Conservation (phyloP, 2,888 invertebrate species). For the Sarcophaga subvicina region DNA sequence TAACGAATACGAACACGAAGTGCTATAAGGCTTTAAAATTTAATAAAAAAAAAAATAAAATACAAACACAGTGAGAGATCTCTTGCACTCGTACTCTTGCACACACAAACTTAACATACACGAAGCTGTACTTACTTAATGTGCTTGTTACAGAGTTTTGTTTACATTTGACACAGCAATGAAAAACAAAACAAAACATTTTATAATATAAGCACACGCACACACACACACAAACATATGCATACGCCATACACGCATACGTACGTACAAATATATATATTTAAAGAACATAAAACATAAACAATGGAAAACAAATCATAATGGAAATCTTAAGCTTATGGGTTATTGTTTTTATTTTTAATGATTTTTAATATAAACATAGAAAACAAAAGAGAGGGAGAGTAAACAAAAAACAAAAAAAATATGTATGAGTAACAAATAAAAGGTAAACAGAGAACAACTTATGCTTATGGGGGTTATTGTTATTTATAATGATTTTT, state of each 20-base stretch:
- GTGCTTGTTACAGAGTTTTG: too few species aligned
- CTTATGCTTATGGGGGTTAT: background rate
- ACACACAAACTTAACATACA: too few species aligned
- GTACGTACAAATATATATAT: background rate
- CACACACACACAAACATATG: background rate
- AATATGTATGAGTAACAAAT: background rate
- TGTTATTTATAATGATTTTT: background rate
- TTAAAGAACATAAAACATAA: background rate
- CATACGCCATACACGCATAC: slow-evolving; percentile 7
- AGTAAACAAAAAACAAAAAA: background rate
- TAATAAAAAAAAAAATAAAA: too few species aligned
- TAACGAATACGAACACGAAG: too few species aligned
- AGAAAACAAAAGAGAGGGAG: background rate
- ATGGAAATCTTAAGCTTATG: slow-evolving; percentile 2
- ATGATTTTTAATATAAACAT: background rate
- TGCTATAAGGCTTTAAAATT: too few species aligned
- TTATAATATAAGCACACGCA: background rate
- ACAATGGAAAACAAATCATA: background rate
- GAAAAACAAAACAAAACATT: background rate
- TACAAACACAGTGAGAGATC: too few species aligned
- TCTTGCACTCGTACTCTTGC: too few species aligned
- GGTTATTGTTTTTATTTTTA: background rate
- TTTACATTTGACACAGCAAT: too few species aligned
- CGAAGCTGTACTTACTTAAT: background rate
- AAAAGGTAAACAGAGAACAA: background rate